Conservation (phyloP, 2,797 vertebrate species). For the Syndactyla subalaris region DNA sequence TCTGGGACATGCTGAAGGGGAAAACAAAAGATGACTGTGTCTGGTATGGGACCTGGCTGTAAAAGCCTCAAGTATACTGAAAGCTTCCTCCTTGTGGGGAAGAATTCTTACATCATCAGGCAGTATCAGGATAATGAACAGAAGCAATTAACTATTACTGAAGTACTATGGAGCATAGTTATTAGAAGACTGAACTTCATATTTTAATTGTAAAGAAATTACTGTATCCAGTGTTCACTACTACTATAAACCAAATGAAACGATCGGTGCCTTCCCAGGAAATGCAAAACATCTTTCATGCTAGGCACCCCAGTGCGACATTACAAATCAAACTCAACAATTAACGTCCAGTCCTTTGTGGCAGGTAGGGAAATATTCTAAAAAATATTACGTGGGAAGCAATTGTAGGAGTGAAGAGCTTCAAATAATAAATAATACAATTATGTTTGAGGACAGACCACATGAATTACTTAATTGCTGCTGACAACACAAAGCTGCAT, state of each 20-base stretch:
- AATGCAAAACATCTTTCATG: neutral
- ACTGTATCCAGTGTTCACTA: neutral
- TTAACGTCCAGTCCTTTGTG: neutral
- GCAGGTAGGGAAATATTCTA: neutral
- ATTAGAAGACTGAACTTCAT: neutral
- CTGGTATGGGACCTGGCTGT: neutral
- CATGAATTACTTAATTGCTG: neutral
- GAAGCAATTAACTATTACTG: neutral
- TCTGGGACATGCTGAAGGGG: neutral
- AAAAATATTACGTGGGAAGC: neutral
- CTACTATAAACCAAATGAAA: neutral
- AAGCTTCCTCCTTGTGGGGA: neutral
- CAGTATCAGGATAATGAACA: neutral
- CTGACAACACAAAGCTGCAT: neutral
- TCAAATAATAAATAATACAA: neutral
- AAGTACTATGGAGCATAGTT: neutral
- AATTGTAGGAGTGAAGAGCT: neutral
- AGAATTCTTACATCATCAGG: neutral
- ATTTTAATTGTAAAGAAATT: constrained; percentile 8
- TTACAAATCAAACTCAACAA: neutral
- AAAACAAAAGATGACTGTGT: neutral
- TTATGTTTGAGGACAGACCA: neutral
- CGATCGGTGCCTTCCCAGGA: neutral
- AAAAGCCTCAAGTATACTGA: neutral
- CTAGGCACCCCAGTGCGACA: neutral